phyloP scores from a whole-genome alignment of 2,113 vertebrate genomes.

The Pteronura brasiliensis region DNA sequence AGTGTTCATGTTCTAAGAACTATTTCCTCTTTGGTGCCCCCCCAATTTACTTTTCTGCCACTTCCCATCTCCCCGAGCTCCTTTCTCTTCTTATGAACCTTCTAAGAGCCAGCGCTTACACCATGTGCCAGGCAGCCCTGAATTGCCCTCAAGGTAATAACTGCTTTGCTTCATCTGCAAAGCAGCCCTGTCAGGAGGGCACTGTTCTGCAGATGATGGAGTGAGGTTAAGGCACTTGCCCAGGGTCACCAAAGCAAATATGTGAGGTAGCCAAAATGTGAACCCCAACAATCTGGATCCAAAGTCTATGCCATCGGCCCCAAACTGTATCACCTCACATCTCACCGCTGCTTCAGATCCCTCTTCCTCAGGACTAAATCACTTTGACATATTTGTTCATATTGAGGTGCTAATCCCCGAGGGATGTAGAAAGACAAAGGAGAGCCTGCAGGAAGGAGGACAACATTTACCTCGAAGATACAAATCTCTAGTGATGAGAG shows the following conservation, averaged over 20 bases:
- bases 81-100: not conserved
- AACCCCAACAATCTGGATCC: not conserved
- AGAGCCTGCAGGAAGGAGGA: not conserved
- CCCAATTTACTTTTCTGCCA: not conserved
- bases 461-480: not conserved
- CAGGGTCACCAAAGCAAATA: not conserved
- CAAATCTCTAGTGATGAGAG: not conserved
- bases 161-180: not conserved
- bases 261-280: not conserved
- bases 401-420: not conserved
- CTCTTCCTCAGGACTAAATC: not conserved
- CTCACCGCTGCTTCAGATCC: not conserved
- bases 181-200: not conserved
- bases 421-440: not conserved
- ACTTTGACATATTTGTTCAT: not conserved
- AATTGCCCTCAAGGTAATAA: not conserved
- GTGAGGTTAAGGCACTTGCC: not conserved
- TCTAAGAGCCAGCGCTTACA: not conserved
- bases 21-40: not conserved
- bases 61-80: not conserved
- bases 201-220: not conserved
- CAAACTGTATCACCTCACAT: not conserved
- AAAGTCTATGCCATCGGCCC: not conserved
- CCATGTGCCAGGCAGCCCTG: not conserved
- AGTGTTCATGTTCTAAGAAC: not conserved